These are phyloP conservation scores for Syrrhaptes paradoxus DNA, from an alignment of 2,113 vertebrate genomes.

Conservation along the genomic window DNA sequence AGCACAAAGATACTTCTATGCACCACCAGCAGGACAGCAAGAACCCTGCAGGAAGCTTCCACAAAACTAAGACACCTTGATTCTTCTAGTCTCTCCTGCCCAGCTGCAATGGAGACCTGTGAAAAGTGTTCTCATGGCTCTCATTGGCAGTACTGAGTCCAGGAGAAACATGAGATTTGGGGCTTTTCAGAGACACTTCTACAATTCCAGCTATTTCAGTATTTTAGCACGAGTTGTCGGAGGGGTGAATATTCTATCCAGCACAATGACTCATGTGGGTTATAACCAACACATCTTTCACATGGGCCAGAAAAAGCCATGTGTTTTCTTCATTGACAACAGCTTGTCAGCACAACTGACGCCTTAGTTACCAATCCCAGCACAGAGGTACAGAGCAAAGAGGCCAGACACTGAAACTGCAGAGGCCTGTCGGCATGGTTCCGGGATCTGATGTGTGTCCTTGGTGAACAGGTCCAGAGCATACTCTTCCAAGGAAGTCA, in stretches of 20 bases:
- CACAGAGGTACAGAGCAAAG: background rate
- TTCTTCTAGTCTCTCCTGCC: background rate
- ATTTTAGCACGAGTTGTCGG: background rate
- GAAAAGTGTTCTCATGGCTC: background rate
- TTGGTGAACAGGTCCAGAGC: background rate
- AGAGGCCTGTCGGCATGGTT: background rate
- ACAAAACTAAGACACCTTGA: background rate
- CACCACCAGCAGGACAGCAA: background rate
- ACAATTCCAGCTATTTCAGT: background rate
- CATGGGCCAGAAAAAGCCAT: background rate
- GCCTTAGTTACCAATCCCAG: background rate
- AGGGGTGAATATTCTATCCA: background rate
- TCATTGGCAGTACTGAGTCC: background rate
- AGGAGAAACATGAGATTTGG: background rate
- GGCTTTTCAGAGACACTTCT: background rate
- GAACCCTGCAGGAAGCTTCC: background rate
- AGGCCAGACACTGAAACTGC: background rate
- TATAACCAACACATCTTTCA: background rate
- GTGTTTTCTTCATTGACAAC: constrained; percentile 34
- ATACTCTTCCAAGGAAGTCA: background rate
- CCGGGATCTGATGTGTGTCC: background rate
- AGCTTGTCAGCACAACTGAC: constrained; percentile 4
- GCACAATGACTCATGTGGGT: constrained; percentile 1
- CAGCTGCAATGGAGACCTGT: background rate
- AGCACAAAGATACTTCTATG: background rate